Percentiles rank a stretch among this genome's conserved stretches.
Evolutionary conservation across 2,888 invertebrate genomes (phyloP).

Genomic region (Tricholauxania praeusta): DNA sequence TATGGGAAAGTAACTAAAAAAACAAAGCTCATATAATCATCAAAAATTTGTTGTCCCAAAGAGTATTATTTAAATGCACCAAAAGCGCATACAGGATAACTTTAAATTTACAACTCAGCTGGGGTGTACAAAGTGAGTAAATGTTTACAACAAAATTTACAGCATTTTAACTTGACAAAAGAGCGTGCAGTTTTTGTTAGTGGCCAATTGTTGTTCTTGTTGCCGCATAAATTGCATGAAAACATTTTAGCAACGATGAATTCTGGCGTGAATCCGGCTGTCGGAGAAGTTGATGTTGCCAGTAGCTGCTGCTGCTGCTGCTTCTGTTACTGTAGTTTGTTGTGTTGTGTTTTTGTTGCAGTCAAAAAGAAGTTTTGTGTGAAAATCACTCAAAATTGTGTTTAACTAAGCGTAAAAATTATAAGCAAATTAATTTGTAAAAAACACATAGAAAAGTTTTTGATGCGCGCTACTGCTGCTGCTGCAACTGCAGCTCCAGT

Average conservation of each 20-base stretch:
- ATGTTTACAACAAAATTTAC: too few species aligned
- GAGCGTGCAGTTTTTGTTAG: too few species aligned
- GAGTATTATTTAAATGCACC: too few species aligned
- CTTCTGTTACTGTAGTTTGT: neutral
- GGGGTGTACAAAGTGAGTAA: too few species aligned
- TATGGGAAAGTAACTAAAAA: too few species aligned
- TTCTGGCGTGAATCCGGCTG: conserved; percentile 32
- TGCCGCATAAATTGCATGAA: conserved; percentile 26
- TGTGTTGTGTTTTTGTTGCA: neutral
- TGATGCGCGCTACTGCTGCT: neutral
- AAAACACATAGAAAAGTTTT: conserved; percentile 42
- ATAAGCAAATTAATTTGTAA: conserved; percentile 68
- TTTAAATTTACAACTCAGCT: too few species aligned
- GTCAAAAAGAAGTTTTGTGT: conserved; percentile 49
- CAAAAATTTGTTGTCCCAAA: too few species aligned
- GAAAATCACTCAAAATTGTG: conserved; percentile 67
- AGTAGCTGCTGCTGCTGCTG: neutral
- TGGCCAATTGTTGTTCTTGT: neutral
- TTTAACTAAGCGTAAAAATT: conserved; percentile 68
- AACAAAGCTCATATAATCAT: too few species aligned
- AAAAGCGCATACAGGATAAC: too few species aligned
- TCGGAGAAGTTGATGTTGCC: neutral
- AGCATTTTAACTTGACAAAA: too few species aligned
- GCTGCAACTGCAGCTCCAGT: conserved; percentile 22
- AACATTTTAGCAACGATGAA: conserved; percentile 25